Percentiles rank a stretch among this genome's conserved stretches.
Conservation (phyloP, 2,888 invertebrate genomes). For the Colostygia pectinataria region DNA sequence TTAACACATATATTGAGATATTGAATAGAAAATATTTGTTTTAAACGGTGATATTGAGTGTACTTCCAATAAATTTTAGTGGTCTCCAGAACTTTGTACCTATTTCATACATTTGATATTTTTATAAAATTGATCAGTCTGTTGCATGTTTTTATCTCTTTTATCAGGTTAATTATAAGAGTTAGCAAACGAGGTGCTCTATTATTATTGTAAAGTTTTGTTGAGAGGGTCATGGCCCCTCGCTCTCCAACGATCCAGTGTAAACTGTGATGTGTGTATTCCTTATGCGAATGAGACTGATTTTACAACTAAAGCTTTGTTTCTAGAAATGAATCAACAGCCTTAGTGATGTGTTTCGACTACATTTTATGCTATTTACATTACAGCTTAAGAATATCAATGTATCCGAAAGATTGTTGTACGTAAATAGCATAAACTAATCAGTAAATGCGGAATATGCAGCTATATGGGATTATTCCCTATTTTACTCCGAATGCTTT, state of each 20-base stretch:
- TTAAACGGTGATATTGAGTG: constrained; percentile 49
- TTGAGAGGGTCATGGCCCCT: constrained; percentile 73
- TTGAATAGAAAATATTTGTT: constrained; percentile 48
- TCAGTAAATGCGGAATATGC: constrained; percentile 42
- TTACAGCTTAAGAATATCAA: constrained; percentile 9
- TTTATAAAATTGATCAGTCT: constrained; percentile 59
- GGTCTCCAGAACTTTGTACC: constrained; percentile 33
- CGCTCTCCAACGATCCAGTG: constrained; percentile 79
- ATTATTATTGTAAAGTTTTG: constrained; percentile 68
- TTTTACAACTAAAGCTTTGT: constrained; percentile 79
- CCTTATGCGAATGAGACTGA: constrained; percentile 83
- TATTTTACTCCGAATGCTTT: constrained; percentile 63
- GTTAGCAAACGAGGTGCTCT: constrained; percentile 78
- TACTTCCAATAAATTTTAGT: constrained; percentile 58
- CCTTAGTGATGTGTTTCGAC: constrained; percentile 50
- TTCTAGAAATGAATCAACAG: constrained; percentile 64
- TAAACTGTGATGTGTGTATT: constrained; percentile 79
- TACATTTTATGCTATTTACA: constrained; percentile 27
- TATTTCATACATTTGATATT: constrained; percentile 56
- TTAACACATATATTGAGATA: constrained; percentile 49
- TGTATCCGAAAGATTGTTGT: constrained; percentile 11
- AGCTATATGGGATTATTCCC: no score
- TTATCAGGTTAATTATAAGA: constrained; percentile 69
- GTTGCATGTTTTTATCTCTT: constrained; percentile 59
- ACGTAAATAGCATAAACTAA: constrained; percentile 24